phyloP scores from a whole-genome alignment of 1,140 invertebrate species.

The Nymphalis io region DNA sequence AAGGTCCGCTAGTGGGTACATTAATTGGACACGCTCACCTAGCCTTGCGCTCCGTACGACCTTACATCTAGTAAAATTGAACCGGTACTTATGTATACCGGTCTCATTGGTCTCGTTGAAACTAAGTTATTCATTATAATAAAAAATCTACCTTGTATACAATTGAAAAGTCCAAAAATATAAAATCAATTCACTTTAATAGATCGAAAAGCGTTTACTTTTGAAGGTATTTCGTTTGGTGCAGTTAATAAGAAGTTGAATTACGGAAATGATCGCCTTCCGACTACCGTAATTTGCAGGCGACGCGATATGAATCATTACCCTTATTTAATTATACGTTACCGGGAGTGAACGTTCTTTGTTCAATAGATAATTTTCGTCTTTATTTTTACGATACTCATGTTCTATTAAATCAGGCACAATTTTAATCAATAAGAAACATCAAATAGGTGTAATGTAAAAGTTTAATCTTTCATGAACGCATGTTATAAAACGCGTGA shows the following conservation, averaged over 20 bases:
- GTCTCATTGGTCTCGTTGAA: slow-evolving; percentile 51
- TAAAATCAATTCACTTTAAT: neutral
- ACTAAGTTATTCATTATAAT: slow-evolving; percentile 46
- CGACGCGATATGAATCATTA: slow-evolving; percentile 53
- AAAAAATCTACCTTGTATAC: neutral
- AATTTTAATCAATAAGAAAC: neutral
- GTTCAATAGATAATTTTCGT: neutral
- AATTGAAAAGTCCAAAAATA: neutral
- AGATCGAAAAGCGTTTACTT: slow-evolving; percentile 33
- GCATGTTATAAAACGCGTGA: slow-evolving; percentile 33
- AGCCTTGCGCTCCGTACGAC: slow-evolving; percentile 68
- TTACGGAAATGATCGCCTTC: slow-evolving; percentile 58
- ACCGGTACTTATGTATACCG: slow-evolving; percentile 58
- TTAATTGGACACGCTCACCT: slow-evolving; percentile 60
- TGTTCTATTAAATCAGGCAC: neutral
- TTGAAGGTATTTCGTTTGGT: slow-evolving; percentile 48
- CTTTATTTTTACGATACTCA: neutral
- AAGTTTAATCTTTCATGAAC: neutral
- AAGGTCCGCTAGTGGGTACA: slow-evolving; percentile 39
- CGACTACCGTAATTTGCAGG: slow-evolving; percentile 58
- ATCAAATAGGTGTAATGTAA: neutral
- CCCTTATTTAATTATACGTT: slow-evolving; percentile 31
- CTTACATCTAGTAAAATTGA: slow-evolving; percentile 77
- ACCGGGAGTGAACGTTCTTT: slow-evolving; percentile 28
- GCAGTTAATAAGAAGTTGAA: slow-evolving; percentile 50